Evolutionary conservation across 2,888 invertebrate species (phyloP).

Genomic region (Metacarcinus magister): DNA sequence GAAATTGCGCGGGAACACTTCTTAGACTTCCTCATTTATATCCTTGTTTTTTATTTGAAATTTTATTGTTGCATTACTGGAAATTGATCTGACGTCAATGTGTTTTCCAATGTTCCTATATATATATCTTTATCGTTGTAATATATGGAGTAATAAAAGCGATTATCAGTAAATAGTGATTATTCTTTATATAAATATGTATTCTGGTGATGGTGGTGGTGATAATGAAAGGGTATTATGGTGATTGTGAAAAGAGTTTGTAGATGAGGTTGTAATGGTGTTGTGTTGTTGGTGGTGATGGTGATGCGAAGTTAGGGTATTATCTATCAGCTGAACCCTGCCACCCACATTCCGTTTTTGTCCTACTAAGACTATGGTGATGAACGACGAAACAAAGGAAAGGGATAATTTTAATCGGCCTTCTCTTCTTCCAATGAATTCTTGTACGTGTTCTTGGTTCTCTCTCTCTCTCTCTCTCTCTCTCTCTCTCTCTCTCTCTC

Average conservation of each 20-base stretch:
- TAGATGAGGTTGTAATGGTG: not conserved
- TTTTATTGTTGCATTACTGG: not conserved
- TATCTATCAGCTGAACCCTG: not conserved
- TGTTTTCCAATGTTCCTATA: too few relatives aligned
- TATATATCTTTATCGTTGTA: too few relatives aligned
- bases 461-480: conserved; percentile 50
- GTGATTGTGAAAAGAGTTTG: not conserved
- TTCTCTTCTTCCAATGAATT: not conserved
- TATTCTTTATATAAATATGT: too few relatives aligned
- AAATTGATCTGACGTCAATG: too few relatives aligned
- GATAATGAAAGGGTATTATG: not conserved
- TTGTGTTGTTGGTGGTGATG: not conserved
- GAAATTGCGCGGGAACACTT: not conserved
- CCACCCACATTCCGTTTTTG: conserved; percentile 13
- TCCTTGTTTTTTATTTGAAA: not conserved
- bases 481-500: conserved; percentile 50
- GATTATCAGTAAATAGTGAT: too few relatives aligned
- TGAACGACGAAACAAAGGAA: not conserved
- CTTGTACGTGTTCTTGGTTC: not conserved
- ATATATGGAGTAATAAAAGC: too few relatives aligned
- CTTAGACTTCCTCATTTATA: not conserved
- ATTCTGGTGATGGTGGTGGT: too few relatives aligned
- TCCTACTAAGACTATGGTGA: not conserved
- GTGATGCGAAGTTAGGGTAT: not conserved
- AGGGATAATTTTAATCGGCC: not conserved